phyloP scores from a whole-genome alignment of 2,797 vertebrate species.

The Liasis olivaceus region DNA sequence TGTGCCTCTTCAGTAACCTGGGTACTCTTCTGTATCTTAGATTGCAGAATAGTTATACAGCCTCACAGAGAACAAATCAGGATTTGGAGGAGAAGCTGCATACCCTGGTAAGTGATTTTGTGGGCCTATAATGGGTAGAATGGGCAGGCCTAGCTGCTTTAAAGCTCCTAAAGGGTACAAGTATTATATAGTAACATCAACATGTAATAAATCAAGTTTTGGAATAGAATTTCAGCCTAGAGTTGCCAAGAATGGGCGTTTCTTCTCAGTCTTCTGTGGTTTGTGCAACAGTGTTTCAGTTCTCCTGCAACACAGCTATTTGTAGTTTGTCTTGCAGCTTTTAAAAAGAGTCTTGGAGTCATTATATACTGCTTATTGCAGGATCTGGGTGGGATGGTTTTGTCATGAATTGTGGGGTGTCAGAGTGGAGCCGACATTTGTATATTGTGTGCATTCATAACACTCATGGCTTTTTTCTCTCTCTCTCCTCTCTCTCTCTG shows the following conservation, averaged over 20 bases:
- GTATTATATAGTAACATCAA: background rate
- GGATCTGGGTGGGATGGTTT: slow-evolving; percentile 53
- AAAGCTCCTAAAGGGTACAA: background rate
- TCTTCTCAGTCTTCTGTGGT: slow-evolving; percentile 26
- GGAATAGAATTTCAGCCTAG: slow-evolving; percentile 2
- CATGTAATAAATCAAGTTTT: slow-evolving; percentile 33
- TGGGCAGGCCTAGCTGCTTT: background rate
- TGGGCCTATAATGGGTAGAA: background rate
- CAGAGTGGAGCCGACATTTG: slow-evolving; percentile 42
- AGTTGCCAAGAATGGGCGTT: slow-evolving; percentile 30
- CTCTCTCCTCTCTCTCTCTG: slow-evolving; percentile 49
- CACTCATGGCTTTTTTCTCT: slow-evolving; percentile 78
- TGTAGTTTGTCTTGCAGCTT: slow-evolving; percentile 62
- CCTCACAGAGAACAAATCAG: slow-evolving; percentile 95
- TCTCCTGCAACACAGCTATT: slow-evolving; percentile 47
- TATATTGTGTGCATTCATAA: slow-evolving; percentile 72
- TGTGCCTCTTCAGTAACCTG: background rate
- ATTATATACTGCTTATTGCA: slow-evolving; percentile 33
- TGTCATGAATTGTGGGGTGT: slow-evolving; percentile 29
- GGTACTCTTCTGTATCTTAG: slow-evolving; percentile 67
- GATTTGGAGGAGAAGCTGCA: slow-evolving; percentile 98
- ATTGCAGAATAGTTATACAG: slow-evolving; percentile 97
- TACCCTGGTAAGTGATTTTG: slow-evolving; percentile 81
- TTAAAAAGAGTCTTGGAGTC: slow-evolving; percentile 31
- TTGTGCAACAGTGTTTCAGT: slow-evolving; percentile 53